phyloP scores from a whole-genome alignment of 2,113 vertebrate genomes.

The Ceyx margarethae region DNA sequence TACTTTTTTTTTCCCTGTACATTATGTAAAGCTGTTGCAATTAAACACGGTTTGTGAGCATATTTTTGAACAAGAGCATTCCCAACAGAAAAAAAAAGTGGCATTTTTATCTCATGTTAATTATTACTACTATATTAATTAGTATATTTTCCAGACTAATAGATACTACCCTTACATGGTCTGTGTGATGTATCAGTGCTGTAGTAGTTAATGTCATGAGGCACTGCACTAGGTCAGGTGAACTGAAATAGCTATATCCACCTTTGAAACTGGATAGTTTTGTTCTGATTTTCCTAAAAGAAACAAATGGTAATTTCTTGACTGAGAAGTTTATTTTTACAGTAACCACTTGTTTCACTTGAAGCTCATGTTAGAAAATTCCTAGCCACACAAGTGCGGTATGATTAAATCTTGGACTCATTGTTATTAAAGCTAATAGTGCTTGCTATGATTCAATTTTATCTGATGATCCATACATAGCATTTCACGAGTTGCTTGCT shows the following conservation, averaged over 20 bases:
- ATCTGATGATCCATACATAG: neutral
- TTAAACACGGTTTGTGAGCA: neutral
- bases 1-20: neutral
- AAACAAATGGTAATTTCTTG: neutral
- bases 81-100: neutral
- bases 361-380: neutral
- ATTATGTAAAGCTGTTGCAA: neutral
- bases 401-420: neutral
- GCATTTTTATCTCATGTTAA: neutral
- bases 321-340: neutral
- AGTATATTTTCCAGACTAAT: neutral
- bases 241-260: neutral
- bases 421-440: neutral
- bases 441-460: neutral
- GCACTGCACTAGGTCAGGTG: neutral
- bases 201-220: neutral
- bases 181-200: neutral
- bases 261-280: neutral
- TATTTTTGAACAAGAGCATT: neutral
- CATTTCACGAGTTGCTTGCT: neutral
- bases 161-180: neutral
- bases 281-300: neutral
- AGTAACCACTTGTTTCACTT: neutral
- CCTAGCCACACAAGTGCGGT: neutral
- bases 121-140: neutral